phyloP scores from a whole-genome alignment of 2,113 vertebrate species.

The Xenopus laevis region DNA sequence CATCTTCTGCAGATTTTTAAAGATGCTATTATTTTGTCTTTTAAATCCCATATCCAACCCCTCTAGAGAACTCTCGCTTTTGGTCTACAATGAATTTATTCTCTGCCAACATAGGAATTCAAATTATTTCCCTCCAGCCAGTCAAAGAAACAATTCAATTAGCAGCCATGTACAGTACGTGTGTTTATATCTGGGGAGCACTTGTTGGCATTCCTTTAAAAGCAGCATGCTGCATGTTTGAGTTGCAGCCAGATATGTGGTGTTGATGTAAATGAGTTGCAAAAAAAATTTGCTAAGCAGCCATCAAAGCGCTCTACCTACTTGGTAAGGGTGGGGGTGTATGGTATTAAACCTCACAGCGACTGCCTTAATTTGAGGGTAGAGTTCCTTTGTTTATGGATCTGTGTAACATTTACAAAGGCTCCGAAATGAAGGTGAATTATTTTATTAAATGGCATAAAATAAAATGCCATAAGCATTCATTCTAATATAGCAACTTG shows the following conservation, averaged over 20 bases:
- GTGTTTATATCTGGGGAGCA: conserved; percentile 1
- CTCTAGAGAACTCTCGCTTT: neutral
- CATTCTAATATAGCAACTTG: no score
- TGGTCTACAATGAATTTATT: conserved; percentile 2
- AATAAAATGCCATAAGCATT: no score
- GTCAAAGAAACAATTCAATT: conserved; percentile 15
- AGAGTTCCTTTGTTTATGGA: no score
- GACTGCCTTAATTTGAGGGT: no score
- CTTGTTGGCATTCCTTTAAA: conserved; percentile 11
- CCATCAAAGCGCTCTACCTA: neutral
- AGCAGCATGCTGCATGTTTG: conserved; percentile 2
- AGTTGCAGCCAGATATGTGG: neutral
- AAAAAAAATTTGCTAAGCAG: neutral
- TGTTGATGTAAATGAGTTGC: neutral
- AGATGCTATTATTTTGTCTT: no score
- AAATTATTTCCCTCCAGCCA: conserved; percentile 17
- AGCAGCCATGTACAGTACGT: neutral
- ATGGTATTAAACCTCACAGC: no score
- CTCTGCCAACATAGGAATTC: neutral
- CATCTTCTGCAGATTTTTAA: no score
- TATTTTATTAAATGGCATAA: no score
- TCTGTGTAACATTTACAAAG: no score
- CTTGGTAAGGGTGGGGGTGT: no score
- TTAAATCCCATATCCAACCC: no score
- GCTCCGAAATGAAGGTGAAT: no score